Base-by-base conservation (phyloP, 2,113 vertebrate genomes). In the Oncorhynchus gorbuscha region DNA sequence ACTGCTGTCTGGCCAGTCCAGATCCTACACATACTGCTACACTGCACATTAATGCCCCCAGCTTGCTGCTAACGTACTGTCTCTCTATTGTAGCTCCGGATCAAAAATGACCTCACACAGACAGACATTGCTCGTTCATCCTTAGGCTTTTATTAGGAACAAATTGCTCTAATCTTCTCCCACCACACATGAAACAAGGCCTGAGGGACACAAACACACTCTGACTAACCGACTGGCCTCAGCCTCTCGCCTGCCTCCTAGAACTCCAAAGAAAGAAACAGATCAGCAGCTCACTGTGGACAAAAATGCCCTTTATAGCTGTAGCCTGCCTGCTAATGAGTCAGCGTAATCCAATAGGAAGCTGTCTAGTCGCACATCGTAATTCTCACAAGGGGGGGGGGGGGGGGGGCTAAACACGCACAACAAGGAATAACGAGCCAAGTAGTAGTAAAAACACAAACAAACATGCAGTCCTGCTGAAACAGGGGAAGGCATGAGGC, bases 41-140 rank as follows among this genome's bases (percentile, higher is more conserved):
- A 18, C 20, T 58, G 14, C 55, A 18, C 20, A 64, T 45, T 11
- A 45, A 45, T 45, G 39, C 39, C 39, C 39, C 39, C 39, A 45
- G 61, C 22, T 1, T 64, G 22, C 20, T 26, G 61, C 81, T 87
- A 76, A 89, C 87, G 79, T 81, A 74, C 65, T 75, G 49, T 45
- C 39, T 69, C 30, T 65, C 73, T 82, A 78, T 76, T 77, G 77
- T 74, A 80, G 81, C 79, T 35, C 76, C 61, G 75, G 81, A 79
- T 62, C 76, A 80, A 65, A 45, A 76, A 83, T 82, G 81, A 78
- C 84, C 84, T 80, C 78, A 82, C 51, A 78, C 74, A 75, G 48
- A 67, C 72, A 66, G 51, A 65, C 72, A 78, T 24, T 24, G 39
- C 26, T 62, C 14, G 55, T 73, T 67, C 71, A 71, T 59, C 74